phyloP scores from a whole-genome alignment of 2,888 invertebrate species.

The Marasmarcha lunaedactyla region DNA sequence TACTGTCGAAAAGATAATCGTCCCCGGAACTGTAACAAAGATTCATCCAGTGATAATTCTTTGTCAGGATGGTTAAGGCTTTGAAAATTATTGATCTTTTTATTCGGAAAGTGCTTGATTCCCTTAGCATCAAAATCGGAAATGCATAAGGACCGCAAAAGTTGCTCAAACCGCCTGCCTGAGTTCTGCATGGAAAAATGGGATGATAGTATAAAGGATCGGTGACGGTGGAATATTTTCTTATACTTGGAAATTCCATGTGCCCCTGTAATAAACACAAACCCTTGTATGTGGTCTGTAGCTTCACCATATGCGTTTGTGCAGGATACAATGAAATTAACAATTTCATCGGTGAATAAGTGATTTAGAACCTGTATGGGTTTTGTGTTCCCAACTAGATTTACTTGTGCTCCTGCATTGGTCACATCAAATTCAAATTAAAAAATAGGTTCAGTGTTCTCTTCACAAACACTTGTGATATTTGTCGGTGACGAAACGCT shows the following conservation, averaged over 20 bases:
- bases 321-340: slow-evolving; percentile 5
- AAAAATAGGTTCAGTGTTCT: slow-evolving; percentile 3
- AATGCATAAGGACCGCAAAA: slow-evolving; percentile 14
- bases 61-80: slow-evolving; percentile 9
- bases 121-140: slow-evolving; percentile 12
- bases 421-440: slow-evolving; percentile 4
- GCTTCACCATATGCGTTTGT: slow-evolving; percentile 5
- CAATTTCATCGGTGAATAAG: slow-evolving; percentile 6
- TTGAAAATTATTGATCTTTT: slow-evolving; percentile 10
- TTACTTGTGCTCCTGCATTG: slow-evolving; percentile 6
- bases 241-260: slow-evolving; percentile 2
- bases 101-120: slow-evolving; percentile 9
- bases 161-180: slow-evolving; percentile 14
- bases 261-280: slow-evolving; percentile 7
- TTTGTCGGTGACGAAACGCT: no score
- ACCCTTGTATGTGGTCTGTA: slow-evolving; percentile 7
- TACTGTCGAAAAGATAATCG: slow-evolving; percentile 17
- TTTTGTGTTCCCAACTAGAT: slow-evolving; percentile 4
- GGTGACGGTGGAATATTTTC: slow-evolving; percentile 4
- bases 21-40: slow-evolving; percentile 15
- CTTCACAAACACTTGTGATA: slow-evolving; percentile 2
- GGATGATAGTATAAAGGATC: slow-evolving; percentile 18
- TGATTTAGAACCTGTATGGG: slow-evolving; percentile 2
- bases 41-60: slow-evolving; percentile 17
- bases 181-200: slow-evolving; percentile 14